These are phyloP conservation scores for Gymnoscelis rufifasciata DNA, from an alignment of 2,888 invertebrate genomes.

Conservation along the genomic window DNA sequence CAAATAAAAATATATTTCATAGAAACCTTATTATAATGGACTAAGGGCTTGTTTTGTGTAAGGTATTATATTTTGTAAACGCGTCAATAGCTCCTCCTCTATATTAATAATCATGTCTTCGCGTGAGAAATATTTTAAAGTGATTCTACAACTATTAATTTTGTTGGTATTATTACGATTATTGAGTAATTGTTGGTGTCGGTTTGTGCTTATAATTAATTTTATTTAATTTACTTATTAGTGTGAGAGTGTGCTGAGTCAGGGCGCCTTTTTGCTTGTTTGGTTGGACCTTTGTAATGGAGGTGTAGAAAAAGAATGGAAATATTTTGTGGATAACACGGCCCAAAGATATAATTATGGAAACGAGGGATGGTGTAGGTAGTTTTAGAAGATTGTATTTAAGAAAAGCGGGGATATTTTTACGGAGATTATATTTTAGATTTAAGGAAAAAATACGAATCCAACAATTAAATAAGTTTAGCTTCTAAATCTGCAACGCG, in stretches of 20 bases:
- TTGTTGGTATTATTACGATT: constrained; percentile 59
- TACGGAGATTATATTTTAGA: no score
- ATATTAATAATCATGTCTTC: constrained; percentile 74
- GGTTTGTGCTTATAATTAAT: constrained; percentile 65
- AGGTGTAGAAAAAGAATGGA: no score
- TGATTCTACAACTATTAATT: constrained; percentile 65
- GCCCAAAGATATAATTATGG: no score
- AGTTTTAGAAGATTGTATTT: no score
- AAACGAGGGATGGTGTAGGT: no score
- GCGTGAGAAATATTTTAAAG: constrained; percentile 72
- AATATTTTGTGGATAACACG: no score
- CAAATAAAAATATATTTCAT: constrained; percentile 39
- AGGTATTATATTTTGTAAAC: constrained; percentile 48
- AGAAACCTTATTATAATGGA: constrained; percentile 12
- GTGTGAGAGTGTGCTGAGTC: constrained; percentile 63
- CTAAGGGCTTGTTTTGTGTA: constrained; percentile 22
- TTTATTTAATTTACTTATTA: constrained; percentile 58
- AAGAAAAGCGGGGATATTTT: no score
- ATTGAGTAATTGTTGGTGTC: constrained; percentile 68
- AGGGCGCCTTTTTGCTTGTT: constrained; percentile 32
- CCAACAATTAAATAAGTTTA: no score
- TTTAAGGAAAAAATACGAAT: no score
- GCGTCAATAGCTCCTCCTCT: constrained; percentile 71
- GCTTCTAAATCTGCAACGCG: no score
- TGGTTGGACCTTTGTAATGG: not conserved